phyloP scores from a whole-genome alignment of 2,113 vertebrate genomes.

The Limnothrissa miodon region DNA sequence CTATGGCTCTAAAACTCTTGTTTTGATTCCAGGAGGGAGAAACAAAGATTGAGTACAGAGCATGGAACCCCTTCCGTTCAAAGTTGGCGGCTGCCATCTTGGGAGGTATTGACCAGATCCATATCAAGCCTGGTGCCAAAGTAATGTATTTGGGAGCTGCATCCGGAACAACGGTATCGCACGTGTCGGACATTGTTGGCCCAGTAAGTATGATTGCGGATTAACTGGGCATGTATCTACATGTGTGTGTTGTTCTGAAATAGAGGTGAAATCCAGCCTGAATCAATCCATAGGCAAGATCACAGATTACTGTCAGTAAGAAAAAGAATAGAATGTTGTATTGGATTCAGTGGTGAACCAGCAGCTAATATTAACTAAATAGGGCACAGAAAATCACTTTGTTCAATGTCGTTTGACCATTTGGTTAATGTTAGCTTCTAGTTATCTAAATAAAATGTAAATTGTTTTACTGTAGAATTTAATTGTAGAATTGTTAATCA shows the following conservation, averaged over 20 bases:
- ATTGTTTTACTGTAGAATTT: too few relatives aligned
- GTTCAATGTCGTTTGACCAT: too few relatives aligned
- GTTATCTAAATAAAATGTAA: too few relatives aligned
- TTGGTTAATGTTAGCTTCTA: too few relatives aligned
- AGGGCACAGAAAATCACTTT: too few relatives aligned
- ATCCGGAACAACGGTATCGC: conserved; percentile 90
- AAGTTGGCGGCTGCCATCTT: conserved; percentile 90
- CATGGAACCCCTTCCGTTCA: conserved; percentile 93
- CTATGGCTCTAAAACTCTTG: background rate
- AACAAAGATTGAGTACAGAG: conserved; percentile 85
- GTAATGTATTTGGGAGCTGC: conserved; percentile 92
- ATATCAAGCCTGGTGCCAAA: conserved; percentile 84
- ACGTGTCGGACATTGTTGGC: conserved; percentile 91
- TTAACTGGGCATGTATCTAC: background rate
- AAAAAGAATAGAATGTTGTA: too few relatives aligned
- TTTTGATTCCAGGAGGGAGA: conserved; percentile 78
- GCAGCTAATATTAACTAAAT: too few relatives aligned
- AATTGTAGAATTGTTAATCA: background rate
- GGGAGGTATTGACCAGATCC: conserved; percentile 89
- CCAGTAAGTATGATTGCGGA: conserved; percentile 69
- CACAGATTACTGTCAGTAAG: too few relatives aligned
- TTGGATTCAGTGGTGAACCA: too few relatives aligned
- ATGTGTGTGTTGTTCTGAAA: too few relatives aligned
- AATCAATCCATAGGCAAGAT: too few relatives aligned
- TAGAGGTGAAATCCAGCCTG: too few relatives aligned